Base-by-base conservation (phyloP, 1,140 invertebrate species). In the Panagrolaimus sp. region DNA sequence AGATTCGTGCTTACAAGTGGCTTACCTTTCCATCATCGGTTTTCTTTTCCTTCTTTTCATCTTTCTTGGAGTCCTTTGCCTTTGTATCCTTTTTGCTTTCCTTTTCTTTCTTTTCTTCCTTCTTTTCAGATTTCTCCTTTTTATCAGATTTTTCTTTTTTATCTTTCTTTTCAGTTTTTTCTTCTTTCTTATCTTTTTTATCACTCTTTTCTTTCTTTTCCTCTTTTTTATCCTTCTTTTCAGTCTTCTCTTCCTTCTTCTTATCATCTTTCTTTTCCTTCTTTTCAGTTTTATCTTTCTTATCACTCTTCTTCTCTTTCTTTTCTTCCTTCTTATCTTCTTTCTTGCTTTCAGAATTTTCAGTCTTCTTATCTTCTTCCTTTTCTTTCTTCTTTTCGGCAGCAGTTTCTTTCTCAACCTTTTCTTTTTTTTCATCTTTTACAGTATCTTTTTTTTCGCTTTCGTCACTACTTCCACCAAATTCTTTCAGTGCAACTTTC, bases 401-500 rank as follows among this genome's bases (percentile, higher is more conserved):
- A 28, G 21, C 38, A 65, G 71, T 32, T 1, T 52, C 21, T 28
- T 66, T 72, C 14, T 10, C 63, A n/a, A 15, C 28, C 9, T 73
- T 43, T 52, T 46, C 66, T 43, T 73, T 45, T 65, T 72, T 63
- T 17, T 73, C 64, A 45, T 24, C 38, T 55, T 47, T 48, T 15
- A 26, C 24, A 32, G 43, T 43, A 32, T 17, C 63, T 38, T 72
- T 47, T 17, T 69, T 52, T n/a, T 17, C 26, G 44, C 63, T 68
- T 67, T 70, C 52, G 17, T 65, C 65, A 9, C 65, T 28, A 28
- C 46, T 70, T 21, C 69, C 70, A 26, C 21, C 26, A 58, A 43
- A 46, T 21, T 43, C 17, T 45, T 75, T 70, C 15, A 78, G 55
- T 26, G 78, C 80, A 62, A 55, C 52, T 58, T 83, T 80, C 80